These are phyloP conservation scores for Pyrgilauda ruficollis DNA, from an alignment of 2,113 vertebrate genomes.

Conservation along the genomic window DNA sequence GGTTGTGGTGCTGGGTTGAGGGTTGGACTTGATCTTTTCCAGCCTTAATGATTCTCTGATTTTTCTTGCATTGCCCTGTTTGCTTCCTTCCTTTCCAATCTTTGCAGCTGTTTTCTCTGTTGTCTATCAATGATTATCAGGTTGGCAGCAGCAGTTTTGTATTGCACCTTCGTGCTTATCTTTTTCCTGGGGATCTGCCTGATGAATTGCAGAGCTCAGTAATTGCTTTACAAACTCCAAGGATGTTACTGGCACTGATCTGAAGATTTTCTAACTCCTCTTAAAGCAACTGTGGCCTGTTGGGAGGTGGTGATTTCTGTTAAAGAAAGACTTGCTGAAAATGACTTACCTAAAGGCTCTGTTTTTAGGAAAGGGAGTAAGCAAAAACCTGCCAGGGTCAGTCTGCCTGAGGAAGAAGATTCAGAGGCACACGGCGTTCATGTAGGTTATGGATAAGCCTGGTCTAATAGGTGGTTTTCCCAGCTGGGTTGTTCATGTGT, in stretches of 20 bases:
- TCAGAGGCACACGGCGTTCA: not conserved
- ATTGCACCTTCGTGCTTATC: not conserved
- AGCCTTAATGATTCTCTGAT: not conserved
- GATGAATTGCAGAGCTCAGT: slow-evolving; percentile 4
- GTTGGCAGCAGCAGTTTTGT: not conserved
- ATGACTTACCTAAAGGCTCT: not conserved
- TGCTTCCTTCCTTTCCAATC: not conserved
- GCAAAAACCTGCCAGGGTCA: not conserved
- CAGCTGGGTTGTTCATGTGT: not conserved
- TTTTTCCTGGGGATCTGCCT: not conserved
- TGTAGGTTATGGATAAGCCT: not conserved
- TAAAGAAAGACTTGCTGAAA: not conserved
- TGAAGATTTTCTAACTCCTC: not conserved
- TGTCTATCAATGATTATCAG: not conserved
- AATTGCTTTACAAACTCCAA: not conserved
- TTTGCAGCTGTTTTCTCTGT: not conserved
- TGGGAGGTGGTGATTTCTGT: not conserved
- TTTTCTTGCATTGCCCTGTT: not conserved
- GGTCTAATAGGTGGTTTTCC: not conserved
- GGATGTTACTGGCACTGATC: not conserved
- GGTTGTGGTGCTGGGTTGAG: not conserved
- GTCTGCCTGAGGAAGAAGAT: not conserved
- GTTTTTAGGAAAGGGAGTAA: not conserved
- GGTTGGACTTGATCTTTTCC: not conserved
- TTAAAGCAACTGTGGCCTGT: not conserved